Evolutionary conservation across 2,888 invertebrate genomes (phyloP), one percentile per base, ranked within the genome.

Genomic region (Hymenopus coronatus): DNA sequence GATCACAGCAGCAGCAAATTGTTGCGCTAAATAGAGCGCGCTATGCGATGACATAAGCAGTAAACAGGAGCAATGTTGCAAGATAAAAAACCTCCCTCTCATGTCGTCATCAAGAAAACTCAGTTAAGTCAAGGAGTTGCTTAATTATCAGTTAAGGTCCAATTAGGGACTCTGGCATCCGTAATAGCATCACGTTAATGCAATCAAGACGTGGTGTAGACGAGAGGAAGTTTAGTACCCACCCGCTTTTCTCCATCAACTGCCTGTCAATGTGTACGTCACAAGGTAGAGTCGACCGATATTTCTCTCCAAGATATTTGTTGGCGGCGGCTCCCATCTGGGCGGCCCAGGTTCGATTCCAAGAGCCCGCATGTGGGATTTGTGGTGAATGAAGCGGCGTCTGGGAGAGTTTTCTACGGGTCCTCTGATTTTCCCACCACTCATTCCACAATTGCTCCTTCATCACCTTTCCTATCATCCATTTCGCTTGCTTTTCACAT

Each of bases 101-200:
- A 70, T 70, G 54, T 70, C 15, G 20, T n/a, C 46, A 40, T 28
- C 28, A 30, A 46, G 82, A 46, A 88, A 88, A 88, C 88, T 88
- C 33, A 40, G 88, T 88, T 88, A 88, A 86, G 88, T 85, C 82
- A 20, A 82, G 81, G 81, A 81, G 86, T 27, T 81, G 28, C 88
- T 88, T 88, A 88, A 88, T 89, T 88, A 89, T 89, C 89, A 88
- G 88, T 88, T 89, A 89, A 89, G 87, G 84, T 46, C 88, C 84
- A 89, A 88, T 89, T 89, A 89, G 86, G 85, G 54, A n/a, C 82
- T 86, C 88, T 85, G 88, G 88, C 88, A 33, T 88, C 81, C 28
- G 85, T 89, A 89, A 89, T 88, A 88, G 85, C 89, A 89, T 89
- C 89, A 89, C 27, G 28, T 46, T 88, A 89, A 89, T 88, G 88